Evolutionary conservation across 2,888 invertebrate genomes (phyloP).

Genomic region (Ennomos erosarius): DNA sequence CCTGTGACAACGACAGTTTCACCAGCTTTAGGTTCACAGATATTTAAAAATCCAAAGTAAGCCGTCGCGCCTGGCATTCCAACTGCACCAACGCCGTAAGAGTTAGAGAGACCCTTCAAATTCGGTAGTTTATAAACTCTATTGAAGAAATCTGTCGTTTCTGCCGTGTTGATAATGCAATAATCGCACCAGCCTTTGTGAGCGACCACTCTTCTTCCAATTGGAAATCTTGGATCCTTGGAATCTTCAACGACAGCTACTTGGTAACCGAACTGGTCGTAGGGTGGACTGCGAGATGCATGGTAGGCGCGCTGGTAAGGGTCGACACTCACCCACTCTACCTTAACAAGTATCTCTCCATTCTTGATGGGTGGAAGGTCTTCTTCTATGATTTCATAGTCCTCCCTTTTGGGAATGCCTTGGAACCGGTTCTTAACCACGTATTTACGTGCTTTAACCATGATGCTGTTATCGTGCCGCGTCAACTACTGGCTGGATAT

Average conservation of each 20-base stretch:
- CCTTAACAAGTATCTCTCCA: conserved; percentile 74
- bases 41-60: conserved; percentile 89
- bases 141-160: conserved; percentile 35
- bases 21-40: conserved; percentile 88
- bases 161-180: conserved; percentile 48
- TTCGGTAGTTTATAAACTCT: conserved; percentile 78
- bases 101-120: conserved; percentile 79
- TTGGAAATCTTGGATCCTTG: conserved; percentile 77
- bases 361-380: conserved; percentile 84
- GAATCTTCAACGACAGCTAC: conserved; percentile 71
- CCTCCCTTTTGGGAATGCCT: conserved; percentile 84
- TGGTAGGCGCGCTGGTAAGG: conserved; percentile 58
- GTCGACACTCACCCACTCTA: conserved; percentile 63
- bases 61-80: conserved; percentile 91
- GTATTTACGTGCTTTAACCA: conserved; percentile 85
- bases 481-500: conserved; percentile 11
- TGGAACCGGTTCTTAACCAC: conserved; percentile 83
- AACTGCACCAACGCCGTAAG: conserved; percentile 86
- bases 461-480: conserved; percentile 53
- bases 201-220: conserved; percentile 85
- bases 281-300: conserved; percentile 32
- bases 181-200: conserved; percentile 89
- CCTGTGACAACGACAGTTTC: conserved; percentile 90
- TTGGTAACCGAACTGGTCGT: conserved; percentile 48
- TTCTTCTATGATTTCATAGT: conserved; percentile 86